These are phyloP conservation scores for Drosophila robusta DNA, from an alignment of 2,888 invertebrate genomes.

Conservation along the genomic window DNA sequence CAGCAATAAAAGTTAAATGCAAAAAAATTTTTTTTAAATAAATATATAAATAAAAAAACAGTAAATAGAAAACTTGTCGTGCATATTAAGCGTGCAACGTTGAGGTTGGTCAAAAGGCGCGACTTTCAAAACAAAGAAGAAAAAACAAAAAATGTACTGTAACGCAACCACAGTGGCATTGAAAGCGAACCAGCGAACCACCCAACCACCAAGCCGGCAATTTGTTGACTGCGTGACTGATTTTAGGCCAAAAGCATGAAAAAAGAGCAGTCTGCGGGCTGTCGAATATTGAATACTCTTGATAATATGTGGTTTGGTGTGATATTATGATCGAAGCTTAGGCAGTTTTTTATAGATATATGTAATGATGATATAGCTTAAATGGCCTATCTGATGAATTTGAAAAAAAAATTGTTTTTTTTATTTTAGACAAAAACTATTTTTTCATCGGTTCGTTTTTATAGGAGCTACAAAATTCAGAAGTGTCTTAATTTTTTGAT, in stretches of 20 bases:
- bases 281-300: background rate
- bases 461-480: too few relatives aligned
- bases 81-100: slow-evolving; percentile 60
- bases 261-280: background rate
- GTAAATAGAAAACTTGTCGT: slow-evolving; percentile 47
- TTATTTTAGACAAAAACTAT: too few relatives aligned
- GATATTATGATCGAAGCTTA: too few relatives aligned
- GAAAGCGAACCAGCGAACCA: slow-evolving; percentile 36
- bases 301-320: too few relatives aligned
- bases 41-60: slow-evolving; percentile 35
- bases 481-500: too few relatives aligned
- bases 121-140: slow-evolving; percentile 52
- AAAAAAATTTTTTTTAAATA: slow-evolving; percentile 16
- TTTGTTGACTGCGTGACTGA: slow-evolving; percentile 42
- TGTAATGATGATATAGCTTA: too few relatives aligned
- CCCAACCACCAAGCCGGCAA: slow-evolving; percentile 33
- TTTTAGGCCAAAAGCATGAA: slow-evolving; percentile 27
- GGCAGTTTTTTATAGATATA: too few relatives aligned
- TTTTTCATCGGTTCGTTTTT: too few relatives aligned
- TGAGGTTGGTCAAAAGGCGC: slow-evolving; percentile 73
- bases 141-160: slow-evolving; percentile 4
- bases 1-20: slow-evolving; percentile 50
- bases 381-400: too few relatives aligned
- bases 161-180: slow-evolving; percentile 55
- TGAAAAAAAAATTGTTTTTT: too few relatives aligned